Base-by-base conservation (phyloP, 2,113 vertebrate genomes). In the Rafetus swinhoei region DNA sequence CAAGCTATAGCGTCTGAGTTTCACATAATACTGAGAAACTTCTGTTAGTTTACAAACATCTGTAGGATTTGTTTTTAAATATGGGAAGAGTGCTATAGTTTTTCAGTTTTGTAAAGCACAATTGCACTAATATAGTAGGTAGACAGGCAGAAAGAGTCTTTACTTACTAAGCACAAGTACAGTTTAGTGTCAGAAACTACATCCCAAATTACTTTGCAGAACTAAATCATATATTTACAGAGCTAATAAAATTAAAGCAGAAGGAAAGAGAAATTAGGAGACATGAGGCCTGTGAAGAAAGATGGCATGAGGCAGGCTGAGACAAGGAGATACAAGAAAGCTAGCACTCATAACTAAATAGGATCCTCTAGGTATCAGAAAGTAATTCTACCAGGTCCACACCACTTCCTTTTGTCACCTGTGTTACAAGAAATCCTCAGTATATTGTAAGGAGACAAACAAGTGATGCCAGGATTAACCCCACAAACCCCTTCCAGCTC, bases 31-130 rank as follows among this genome's bases (percentile, higher is more conserved):
- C 82, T 56, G 72, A 56, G 84, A 83, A 79, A 10, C 53, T 12
- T n/a, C 59, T 3, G 2, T 21, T 45, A 6, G 62, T 60, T 74
- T 80, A 50, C 29, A 6, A 96, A 87, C 32, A 79, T 15, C 32
- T 55, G 19, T 32, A 11, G 25, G 2, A 14, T 54, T 54, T 54
- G 10, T 54, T 60, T 60, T 69, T 69, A 19, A 7, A 8, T 72
- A 1, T 5, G 57, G 15, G 3, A 10, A 0, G 24, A 57, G 3
- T 0, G 50, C 54, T 60, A 12, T 1, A 3, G 60, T 11, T 53
- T 16, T 1, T 45, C 86, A 84, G 85, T 45, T 55, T 0, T 1
- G 32, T 81, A 24, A 32, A n/a, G 18, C 72, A 1, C 77, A n/a
- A 83, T 59, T 45, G 79, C 79, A 53, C 89, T 24, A 5, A 15